These are phyloP conservation scores for Trachops cirrhosus DNA, from an alignment of 2,797 vertebrate genomes.

Conservation along the genomic window DNA sequence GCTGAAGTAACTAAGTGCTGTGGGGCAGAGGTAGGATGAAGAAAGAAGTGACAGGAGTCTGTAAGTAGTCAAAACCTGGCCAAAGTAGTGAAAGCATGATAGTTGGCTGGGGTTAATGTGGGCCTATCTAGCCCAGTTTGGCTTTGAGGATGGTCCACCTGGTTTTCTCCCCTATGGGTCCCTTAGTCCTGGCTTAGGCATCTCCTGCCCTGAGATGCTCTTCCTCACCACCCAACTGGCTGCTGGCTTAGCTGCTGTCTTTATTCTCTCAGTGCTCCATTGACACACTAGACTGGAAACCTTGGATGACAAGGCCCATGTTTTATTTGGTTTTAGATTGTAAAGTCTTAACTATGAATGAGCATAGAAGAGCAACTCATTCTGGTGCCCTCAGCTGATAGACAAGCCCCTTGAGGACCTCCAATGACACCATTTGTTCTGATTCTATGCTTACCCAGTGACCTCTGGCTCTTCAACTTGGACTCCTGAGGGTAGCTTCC, in stretches of 20 bases:
- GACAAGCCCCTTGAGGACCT: not conserved
- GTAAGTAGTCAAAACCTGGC: not conserved
- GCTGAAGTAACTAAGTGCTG: not conserved
- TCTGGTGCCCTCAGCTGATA: not conserved
- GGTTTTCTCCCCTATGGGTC: not conserved
- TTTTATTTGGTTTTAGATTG: not conserved
- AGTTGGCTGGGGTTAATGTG: not conserved
- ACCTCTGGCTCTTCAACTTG: not conserved
- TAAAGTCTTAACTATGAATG: not conserved
- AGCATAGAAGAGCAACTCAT: not conserved
- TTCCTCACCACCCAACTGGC: not conserved
- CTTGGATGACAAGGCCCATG: too few species aligned
- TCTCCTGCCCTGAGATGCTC: not conserved
- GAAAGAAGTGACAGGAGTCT: not conserved
- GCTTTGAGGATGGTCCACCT: not conserved
- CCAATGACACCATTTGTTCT: not conserved
- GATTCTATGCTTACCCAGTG: not conserved
- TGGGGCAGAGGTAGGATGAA: not conserved
- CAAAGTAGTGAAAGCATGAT: not conserved
- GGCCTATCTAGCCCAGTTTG: not conserved
- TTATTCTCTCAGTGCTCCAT: not conserved
- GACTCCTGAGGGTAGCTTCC: not conserved
- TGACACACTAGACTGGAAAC: not conserved
- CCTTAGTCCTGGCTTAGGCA: not conserved
- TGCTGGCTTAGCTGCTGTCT: not conserved